Evolutionary conservation across 2,888 invertebrate species (phyloP), one percentile per base, ranked within the genome.

Genomic region (Hemicrepidius hirtus): DNA sequence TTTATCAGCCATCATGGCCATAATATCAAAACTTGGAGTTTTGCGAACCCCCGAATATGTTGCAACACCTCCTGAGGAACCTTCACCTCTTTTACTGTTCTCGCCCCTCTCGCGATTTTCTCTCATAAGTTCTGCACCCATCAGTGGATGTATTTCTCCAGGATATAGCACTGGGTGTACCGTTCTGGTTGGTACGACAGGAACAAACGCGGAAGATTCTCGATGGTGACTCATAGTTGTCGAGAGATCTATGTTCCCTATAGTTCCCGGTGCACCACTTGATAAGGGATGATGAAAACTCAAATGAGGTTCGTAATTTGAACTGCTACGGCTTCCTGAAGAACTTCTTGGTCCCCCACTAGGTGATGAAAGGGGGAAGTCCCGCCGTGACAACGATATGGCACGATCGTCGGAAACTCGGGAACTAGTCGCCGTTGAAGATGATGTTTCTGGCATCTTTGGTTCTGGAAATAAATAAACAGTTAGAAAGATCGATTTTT

Each of bases 1-100:
- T 83, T 95, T 96, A 82, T 95, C 95, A 2, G 94, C 95, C 95
- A 95, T 95, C 93, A 95, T 95, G 41, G 95, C 95, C 90, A 95
- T 94, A 78, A 95, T 90, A 83, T 95, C 95, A 81, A 94, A 95
- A 79, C 89, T 90, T 0, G 93, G 90, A 2, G 87, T 76, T 70
- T 80, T 81, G 6, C 81, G 70, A 10, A 78, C 74, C 9, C 68
- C 68, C 21, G 73, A 57, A 44, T 65, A 70, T 10, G 69, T 60
- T n/a, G 64, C 68, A 7, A 55, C 50, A 16, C 55, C 55, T 37
- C 74, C 68, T 7, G 67, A 55, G n/a, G 57, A 28, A 28, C 65
- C 65, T 41, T 69, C 71, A 16, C 71, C 59, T 46, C 70, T 32
- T 65, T 73, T 74, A 37, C 70, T 73, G 46, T 66, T 72, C 60